Evolutionary conservation across 2,797 vertebrate species (phyloP).

Genomic region (Setipinna tenuifilis): DNA sequence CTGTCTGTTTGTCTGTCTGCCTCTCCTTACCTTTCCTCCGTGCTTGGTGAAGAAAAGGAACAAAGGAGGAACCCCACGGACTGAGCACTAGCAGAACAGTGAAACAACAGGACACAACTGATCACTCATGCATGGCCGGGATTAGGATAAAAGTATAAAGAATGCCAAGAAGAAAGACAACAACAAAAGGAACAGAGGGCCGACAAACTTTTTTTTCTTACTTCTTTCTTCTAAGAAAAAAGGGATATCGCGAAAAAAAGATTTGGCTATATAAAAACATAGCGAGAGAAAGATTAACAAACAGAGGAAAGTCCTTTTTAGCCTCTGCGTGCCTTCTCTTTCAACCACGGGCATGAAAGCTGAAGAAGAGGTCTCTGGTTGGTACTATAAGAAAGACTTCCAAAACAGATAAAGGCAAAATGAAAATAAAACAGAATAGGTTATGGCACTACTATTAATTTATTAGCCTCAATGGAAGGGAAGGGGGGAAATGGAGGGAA

Average conservation of each 20-base stretch:
- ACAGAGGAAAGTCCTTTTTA: conserved; percentile 83
- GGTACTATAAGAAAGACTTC: conserved; percentile 61
- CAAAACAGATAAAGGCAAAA: conserved; percentile 43
- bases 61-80: conserved; percentile 95
- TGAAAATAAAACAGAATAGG: conserved; percentile 55
- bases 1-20: conserved; percentile 39
- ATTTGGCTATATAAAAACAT: conserved; percentile 80
- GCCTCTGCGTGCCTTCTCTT: conserved; percentile 71
- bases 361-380: conserved; percentile 60
- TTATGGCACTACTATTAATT: conserved; percentile 65
- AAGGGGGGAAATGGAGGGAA: background rate
- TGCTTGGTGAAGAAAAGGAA: conserved; percentile 94
- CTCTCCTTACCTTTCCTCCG: conserved; percentile 93
- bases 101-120: conserved; percentile 98
- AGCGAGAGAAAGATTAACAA: conserved; percentile 87
- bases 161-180: conserved; percentile 91
- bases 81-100: conserved; percentile 98
- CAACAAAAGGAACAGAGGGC: conserved; percentile 96
- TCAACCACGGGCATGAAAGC: conserved; percentile 76
- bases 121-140: conserved; percentile 98
- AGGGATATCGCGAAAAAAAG: conserved; percentile 82
- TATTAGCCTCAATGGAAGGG: conserved; percentile 60
- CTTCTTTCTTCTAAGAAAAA: conserved; percentile 88
- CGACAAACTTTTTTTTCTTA: conserved; percentile 90
- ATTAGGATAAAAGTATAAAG: conserved; percentile 98